Conservation (phyloP, 2,797 vertebrate genomes). For the Tapirus indicus region DNA sequence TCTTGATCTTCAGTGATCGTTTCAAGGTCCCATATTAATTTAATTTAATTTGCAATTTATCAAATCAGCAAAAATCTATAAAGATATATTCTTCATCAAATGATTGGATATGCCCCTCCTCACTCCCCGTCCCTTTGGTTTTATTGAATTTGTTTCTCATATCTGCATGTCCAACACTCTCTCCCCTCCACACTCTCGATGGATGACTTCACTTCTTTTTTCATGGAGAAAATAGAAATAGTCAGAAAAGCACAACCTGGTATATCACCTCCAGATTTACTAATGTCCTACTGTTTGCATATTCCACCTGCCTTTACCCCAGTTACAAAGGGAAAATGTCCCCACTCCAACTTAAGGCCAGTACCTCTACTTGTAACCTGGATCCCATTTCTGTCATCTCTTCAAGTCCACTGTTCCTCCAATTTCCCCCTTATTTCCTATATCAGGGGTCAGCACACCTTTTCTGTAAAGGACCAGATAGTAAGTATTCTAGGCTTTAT, state of each 20-base stretch:
- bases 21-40: slow-evolving; percentile 22
- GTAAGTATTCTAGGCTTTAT: not conserved
- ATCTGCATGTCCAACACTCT: not conserved
- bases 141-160: not conserved
- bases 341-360: not conserved
- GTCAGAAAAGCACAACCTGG: not conserved
- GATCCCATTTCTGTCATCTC: not conserved
- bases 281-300: too few species aligned
- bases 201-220: not conserved
- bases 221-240: not conserved
- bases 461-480: not conserved
- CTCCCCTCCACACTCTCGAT: not conserved
- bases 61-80: not conserved
- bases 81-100: not conserved
- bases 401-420: not conserved
- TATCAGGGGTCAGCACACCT: not conserved
- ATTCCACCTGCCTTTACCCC: not conserved
- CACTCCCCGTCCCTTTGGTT: not conserved
- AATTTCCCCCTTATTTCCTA: not conserved
- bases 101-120: not conserved
- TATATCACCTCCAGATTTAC: not conserved
- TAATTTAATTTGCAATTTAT: slow-evolving; percentile 56
- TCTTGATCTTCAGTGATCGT: not conserved
- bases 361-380: not conserved
- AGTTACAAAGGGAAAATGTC: not conserved